Base-by-base conservation (phyloP, 1,140 invertebrate species). In the Helicoverpa armigera region DNA sequence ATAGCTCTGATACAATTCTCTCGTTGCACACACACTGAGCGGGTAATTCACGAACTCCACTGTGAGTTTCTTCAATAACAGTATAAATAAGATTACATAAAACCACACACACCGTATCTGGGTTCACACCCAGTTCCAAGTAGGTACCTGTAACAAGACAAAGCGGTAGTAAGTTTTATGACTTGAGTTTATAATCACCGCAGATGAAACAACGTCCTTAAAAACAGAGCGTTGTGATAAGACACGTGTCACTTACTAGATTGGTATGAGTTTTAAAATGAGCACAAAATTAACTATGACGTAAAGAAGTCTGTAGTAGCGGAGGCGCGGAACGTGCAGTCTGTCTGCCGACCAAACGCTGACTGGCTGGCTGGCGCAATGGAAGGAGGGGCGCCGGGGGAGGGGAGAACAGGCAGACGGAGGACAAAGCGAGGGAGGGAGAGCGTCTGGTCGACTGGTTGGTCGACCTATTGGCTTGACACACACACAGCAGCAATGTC, bases 81-180 rank as follows among this genome's bases (percentile, higher is more conserved):
- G 88, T 90, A 88, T 89, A 88, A 89, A 89, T 85, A 89, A 88
- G 89, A 90, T 94, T 94, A 92, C 88, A 94, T 92, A 92, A 93
- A 94, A 93, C 88, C 88, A 88, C 89, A 93, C 91, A 92, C 91
- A 90, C 87, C 90, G 90, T 93, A 93, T 92, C 91, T 92, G 89
- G 88, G 92, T 91, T 94, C 93, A 94, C 92, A 94, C 92, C 92
- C 92, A 92, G 90, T 90, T 91, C 88, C 89, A 90, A 92, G 89
- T 89, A 90, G 88, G 88, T 94, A 94, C 93, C 93, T 94, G 93
- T 92, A 94, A 94, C 93, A 93, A 94, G 92, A 93, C 92, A 94
- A 94, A 94, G 92, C 91, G 82, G 82, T 91, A 87, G 87, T 93
- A 88, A 90, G 88, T 88, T 88, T 87, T 84, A 88, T 77, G 82